These are phyloP conservation scores for Melitaea cinxia DNA, from an alignment of 1,140 invertebrate species.

Conservation along the genomic window DNA sequence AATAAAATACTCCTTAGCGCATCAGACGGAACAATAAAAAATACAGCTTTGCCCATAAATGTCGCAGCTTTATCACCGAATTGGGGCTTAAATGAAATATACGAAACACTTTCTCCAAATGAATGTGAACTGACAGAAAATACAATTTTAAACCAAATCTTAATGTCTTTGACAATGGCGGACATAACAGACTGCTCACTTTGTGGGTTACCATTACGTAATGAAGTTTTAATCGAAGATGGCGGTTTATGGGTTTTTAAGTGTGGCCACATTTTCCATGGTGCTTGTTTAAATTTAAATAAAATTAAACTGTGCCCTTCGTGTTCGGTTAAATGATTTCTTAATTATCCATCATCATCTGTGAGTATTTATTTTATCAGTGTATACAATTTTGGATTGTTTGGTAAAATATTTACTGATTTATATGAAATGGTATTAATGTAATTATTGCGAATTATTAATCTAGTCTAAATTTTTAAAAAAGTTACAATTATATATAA, in stretches of 20 bases:
- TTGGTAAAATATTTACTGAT: not conserved
- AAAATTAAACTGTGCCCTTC: constrained; percentile 77
- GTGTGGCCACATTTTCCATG: constrained; percentile 78
- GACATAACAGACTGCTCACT: constrained; percentile 65
- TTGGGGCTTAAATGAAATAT: constrained; percentile 66
- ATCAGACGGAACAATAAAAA: constrained; percentile 52
- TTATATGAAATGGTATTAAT: not conserved
- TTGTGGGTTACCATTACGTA: constrained; percentile 74
- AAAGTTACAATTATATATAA: not conserved
- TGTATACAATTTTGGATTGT: not conserved
- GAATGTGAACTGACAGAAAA: constrained; percentile 39
- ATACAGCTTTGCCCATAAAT: constrained; percentile 70
- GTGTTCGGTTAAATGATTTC: constrained; percentile 48
- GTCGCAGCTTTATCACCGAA: constrained; percentile 68
- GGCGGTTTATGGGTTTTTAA: constrained; percentile 79
- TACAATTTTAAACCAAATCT: constrained; percentile 49
- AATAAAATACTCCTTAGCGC: constrained; percentile 57
- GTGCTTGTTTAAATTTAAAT: constrained; percentile 73
- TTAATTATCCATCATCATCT: constrained; percentile 1
- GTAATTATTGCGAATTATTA: not conserved
- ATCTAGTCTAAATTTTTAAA: constrained; percentile 1
- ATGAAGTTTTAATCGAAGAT: constrained; percentile 74
- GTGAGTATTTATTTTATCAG: not conserved
- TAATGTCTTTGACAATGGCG: constrained; percentile 52
- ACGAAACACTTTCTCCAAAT: constrained; percentile 39